These are phyloP conservation scores for Oikopleura albicans DNA, from an alignment of 23 tunicate genomes.

Conservation along the genomic window DNA sequence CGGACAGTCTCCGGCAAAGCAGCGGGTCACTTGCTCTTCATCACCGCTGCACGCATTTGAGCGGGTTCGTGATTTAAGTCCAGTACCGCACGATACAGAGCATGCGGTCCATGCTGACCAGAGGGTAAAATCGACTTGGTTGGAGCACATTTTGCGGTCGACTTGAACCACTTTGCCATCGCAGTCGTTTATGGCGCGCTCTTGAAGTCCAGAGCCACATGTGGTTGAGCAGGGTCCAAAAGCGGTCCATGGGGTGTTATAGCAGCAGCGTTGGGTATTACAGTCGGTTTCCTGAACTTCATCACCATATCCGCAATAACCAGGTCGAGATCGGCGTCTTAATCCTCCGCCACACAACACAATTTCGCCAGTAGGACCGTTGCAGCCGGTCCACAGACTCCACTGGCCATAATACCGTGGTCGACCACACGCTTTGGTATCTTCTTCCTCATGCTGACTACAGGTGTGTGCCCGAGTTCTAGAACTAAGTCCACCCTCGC, in stretches of 20 bases:
- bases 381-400: conserved; percentile 49
- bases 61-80: background rate
- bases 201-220: background rate
- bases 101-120: background rate
- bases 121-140: background rate
- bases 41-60: conserved; percentile 28
- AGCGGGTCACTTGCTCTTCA: conserved; percentile 17
- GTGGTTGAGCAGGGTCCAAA: conserved; percentile 20
- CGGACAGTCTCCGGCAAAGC: conserved; percentile 38
- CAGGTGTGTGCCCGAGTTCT: conserved; percentile 46
- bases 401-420: conserved; percentile 45
- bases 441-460: conserved; percentile 22
- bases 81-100: background rate
- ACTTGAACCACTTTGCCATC: background rate
- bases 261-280: conserved; percentile 25
- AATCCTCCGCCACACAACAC: conserved; percentile 56
- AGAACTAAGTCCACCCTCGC: conserved; percentile 27
- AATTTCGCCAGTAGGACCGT: background rate
- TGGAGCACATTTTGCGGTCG: background rate
- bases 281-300: conserved; percentile 23
- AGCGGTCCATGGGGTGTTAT: conserved; percentile 21
- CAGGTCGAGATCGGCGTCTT: conserved; percentile 33
- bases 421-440: conserved; percentile 37
- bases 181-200: background rate
- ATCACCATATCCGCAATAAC: conserved; percentile 31